Conservation (phyloP, 2,113 vertebrate genomes). For the Chaetodon auriga region DNA sequence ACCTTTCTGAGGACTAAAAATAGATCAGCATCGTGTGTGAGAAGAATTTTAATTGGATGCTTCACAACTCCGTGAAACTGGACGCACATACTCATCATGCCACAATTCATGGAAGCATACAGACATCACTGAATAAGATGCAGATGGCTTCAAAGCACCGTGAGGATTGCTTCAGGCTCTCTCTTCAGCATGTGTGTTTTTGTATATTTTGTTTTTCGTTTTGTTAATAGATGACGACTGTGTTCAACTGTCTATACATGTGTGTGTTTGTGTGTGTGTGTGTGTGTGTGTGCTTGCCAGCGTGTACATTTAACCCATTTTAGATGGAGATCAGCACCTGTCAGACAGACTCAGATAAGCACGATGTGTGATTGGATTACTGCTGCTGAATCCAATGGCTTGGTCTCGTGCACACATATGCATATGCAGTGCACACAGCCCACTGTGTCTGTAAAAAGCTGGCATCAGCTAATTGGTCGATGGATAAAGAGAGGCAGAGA, state of each 20-base stretch:
- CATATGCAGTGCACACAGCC: neutral
- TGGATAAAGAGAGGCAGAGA: slow-evolving; percentile 23
- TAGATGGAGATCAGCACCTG: slow-evolving; percentile 56
- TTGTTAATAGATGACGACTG: neutral
- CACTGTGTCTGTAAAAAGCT: slow-evolving; percentile 22
- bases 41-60: slow-evolving; percentile 9
- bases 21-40: slow-evolving; percentile 18
- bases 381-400: slow-evolving; percentile 20
- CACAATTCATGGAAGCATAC: slow-evolving; percentile 4
- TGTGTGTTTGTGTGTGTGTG: slow-evolving; percentile 12
- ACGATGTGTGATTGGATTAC: slow-evolving; percentile 62
- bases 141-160: neutral
- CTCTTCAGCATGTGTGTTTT: neutral
- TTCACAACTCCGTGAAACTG: neutral
- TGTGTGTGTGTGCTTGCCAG: slow-evolving; percentile 12
- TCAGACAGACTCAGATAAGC: slow-evolving; percentile 53
- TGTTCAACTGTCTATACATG: neutral
- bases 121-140: slow-evolving; percentile 10
- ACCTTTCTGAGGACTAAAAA: slow-evolving; percentile 39
- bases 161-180: slow-evolving; percentile 18
- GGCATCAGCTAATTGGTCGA: slow-evolving; percentile 55
- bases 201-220: neutral
- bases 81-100: slow-evolving; percentile 2
- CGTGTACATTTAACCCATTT: slow-evolving; percentile 33
- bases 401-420: neutral